Percentiles rank a stretch among this genome's conserved stretches.
phyloP scores from a whole-genome alignment of 1,140 invertebrate species.

The Lepidurus packardi region DNA sequence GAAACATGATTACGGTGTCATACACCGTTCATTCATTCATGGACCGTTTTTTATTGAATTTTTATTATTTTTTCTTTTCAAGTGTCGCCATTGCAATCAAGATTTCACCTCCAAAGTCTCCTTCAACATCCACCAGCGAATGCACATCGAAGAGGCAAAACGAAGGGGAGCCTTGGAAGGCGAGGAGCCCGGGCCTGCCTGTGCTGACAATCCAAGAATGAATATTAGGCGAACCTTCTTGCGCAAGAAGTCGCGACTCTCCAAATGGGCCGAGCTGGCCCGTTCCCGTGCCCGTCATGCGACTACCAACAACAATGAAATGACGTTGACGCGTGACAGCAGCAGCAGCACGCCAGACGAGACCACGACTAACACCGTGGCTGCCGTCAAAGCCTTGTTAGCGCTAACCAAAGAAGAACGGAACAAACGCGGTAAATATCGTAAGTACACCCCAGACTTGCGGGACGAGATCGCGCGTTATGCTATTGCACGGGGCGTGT shows the following conservation, averaged over 20 bases:
- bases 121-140: slow-evolving; percentile 43
- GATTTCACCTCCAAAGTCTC: slow-evolving; percentile 44
- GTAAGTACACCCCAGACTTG: slow-evolving; percentile 43
- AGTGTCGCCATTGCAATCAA: slow-evolving; percentile 44
- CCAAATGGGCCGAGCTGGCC: not conserved
- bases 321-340: not conserved
- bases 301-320: not conserved
- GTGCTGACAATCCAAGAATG: slow-evolving; percentile 32
- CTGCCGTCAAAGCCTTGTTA: slow-evolving; percentile 42
- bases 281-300: not conserved
- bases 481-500: slow-evolving; percentile 38
- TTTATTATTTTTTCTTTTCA: not conserved
- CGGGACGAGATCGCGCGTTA: slow-evolving; percentile 44
- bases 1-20: not conserved
- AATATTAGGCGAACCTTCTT: not conserved
- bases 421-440: slow-evolving; percentile 43
- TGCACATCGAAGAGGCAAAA: slow-evolving; percentile 42
- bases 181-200: slow-evolving; percentile 36
- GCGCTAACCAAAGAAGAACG: slow-evolving; percentile 43
- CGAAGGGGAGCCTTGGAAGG: slow-evolving; percentile 40
- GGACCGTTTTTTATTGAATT: too few species aligned
- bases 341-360: not conserved
- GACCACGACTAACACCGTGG: slow-evolving; percentile 37
- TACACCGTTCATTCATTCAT: not conserved
- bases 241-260: not conserved